Percentiles rank a stretch among this genome's conserved stretches.
phyloP scores from a whole-genome alignment of 2,113 vertebrate species.

The Dromaius novaehollandiae region DNA sequence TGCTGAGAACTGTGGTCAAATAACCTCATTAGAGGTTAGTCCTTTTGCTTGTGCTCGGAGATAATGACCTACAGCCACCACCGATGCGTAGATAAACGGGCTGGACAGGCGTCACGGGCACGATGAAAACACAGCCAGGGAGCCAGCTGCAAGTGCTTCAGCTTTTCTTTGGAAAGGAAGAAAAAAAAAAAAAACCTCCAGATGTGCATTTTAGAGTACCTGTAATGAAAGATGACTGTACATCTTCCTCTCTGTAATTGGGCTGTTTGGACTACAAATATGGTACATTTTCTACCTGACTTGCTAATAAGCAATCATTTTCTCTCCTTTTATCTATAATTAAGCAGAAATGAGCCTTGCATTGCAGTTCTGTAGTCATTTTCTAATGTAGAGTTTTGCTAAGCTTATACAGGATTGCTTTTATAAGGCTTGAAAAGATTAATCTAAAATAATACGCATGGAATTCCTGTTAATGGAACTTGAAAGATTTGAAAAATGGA shows the following conservation, averaged over 20 bases:
- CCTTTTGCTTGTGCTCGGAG: neutral
- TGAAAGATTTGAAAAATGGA: neutral
- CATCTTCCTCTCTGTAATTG: neutral
- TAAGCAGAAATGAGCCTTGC: constrained; percentile 13
- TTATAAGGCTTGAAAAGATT: constrained; percentile 5
- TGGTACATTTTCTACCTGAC: constrained; percentile 35
- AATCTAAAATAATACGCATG: neutral
- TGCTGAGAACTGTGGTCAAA: neutral
- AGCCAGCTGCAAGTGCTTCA: neutral
- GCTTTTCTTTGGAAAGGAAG: neutral
- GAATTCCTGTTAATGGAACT: neutral
- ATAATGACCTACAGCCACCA: too few species aligned
- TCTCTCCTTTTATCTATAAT: constrained; percentile 50
- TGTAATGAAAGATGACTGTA: constrained; percentile 22
- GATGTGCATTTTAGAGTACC: constrained; percentile 1
- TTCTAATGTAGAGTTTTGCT: neutral
- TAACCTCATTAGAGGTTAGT: fast-evolving
- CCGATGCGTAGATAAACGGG: neutral
- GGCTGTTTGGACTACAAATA: constrained; percentile 28
- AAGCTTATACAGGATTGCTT: neutral
- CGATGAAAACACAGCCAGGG: too few species aligned
- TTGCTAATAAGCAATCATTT: constrained; percentile 52
- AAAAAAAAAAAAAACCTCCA: neutral
- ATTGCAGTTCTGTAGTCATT: neutral
- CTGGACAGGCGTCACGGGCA: fast-evolving